phyloP scores from a whole-genome alignment of 2,113 vertebrate genomes.

The Hipposideros armiger region DNA sequence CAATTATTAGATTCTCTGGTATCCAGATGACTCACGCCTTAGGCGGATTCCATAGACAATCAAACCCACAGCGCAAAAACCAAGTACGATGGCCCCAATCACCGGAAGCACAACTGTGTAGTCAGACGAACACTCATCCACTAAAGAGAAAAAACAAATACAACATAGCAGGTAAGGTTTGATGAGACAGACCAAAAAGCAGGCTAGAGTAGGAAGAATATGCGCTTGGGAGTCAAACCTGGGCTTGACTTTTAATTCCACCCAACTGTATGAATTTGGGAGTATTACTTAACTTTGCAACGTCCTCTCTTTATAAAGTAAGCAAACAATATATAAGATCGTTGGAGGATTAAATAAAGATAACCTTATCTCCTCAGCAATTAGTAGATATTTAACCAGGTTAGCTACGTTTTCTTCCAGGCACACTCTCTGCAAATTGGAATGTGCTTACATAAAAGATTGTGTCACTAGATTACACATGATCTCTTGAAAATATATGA shows the following conservation, averaged over 20 bases:
- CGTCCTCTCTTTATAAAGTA: background rate
- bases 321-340: background rate
- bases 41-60: constrained; percentile 71
- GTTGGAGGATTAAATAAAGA: background rate
- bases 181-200: background rate
- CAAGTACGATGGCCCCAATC: constrained; percentile 52
- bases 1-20: constrained; percentile 81
- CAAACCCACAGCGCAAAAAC: constrained; percentile 68
- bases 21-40: constrained; percentile 67
- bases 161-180: background rate
- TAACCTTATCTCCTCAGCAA: background rate
- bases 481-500: background rate
- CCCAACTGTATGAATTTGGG: background rate
- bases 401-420: background rate
- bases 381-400: background rate
- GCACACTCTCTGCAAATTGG: background rate
- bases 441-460: background rate
- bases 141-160: constrained; percentile 60
- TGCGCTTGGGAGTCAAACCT: background rate
- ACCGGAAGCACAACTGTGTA: constrained; percentile 61
- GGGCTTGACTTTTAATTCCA: background rate
- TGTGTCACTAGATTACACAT: background rate
- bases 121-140: constrained; percentile 75
- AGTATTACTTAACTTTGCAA: background rate
- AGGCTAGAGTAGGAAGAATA: background rate